These are phyloP conservation scores for Notocelia uddmanniana DNA, from an alignment of 2,888 invertebrate species.

Conservation along the genomic window DNA sequence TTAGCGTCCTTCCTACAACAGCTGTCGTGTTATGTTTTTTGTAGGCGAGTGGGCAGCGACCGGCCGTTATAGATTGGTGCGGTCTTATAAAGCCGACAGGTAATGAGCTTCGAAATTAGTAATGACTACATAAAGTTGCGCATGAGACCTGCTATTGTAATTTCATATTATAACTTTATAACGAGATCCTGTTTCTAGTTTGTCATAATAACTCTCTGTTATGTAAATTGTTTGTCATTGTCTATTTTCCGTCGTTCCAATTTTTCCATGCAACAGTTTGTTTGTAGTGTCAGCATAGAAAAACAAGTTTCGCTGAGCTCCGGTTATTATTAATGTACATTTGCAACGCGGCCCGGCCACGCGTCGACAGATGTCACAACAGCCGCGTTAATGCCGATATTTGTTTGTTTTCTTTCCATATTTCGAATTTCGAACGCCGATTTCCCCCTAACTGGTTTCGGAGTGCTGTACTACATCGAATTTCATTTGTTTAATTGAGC, in stretches of 20 bases:
- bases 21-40: constrained; percentile 76
- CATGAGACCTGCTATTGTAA: constrained; percentile 63
- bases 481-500: constrained; percentile 80
- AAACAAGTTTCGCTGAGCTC: constrained; percentile 47
- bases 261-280: constrained; percentile 47
- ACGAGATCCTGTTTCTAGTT: constrained; percentile 47
- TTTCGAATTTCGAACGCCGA: constrained; percentile 52
- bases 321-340: constrained; percentile 46
- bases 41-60: constrained; percentile 69
- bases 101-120: constrained; percentile 80
- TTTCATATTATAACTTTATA: constrained; percentile 71
- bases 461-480: constrained; percentile 62
- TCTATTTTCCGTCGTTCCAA: constrained; percentile 40
- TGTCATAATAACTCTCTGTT: constrained; percentile 38
- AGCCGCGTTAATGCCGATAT: constrained; percentile 55
- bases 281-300: constrained; percentile 46
- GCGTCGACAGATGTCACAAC: constrained; percentile 73
- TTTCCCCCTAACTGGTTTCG: constrained; percentile 58
- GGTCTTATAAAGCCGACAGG: constrained; percentile 73
- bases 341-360: constrained; percentile 41
- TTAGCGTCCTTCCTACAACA: constrained; percentile 70
- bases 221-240: constrained; percentile 51
- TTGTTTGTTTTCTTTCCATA: constrained; percentile 60
- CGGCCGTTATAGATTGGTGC: constrained; percentile 74
- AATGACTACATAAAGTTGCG: constrained; percentile 77